Conservation (phyloP, 2,888 invertebrate genomes). For the Xanthia togata region DNA sequence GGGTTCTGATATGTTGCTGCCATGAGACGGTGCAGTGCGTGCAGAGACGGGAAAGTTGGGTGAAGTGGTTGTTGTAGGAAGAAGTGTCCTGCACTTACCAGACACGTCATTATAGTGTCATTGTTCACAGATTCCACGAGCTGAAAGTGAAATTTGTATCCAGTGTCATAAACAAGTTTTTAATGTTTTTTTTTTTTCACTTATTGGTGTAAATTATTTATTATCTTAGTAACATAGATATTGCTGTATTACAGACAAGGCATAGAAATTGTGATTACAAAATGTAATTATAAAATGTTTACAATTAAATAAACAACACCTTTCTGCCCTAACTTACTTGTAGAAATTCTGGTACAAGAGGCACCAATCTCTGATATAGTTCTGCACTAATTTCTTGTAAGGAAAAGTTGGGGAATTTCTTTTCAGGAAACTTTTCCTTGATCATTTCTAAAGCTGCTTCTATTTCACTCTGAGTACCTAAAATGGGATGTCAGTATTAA, state of each 20-base stretch:
- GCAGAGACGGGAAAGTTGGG: slow-evolving; percentile 96
- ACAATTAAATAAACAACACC: slow-evolving; percentile 13
- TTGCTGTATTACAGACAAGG: slow-evolving; percentile 17
- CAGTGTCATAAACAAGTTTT: slow-evolving; percentile 61
- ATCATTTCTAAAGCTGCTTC: slow-evolving; percentile 96
- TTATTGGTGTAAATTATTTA: background rate
- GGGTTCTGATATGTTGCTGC: slow-evolving; percentile 94
- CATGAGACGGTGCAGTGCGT: slow-evolving; percentile 95
- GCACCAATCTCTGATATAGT: slow-evolving; percentile 87
- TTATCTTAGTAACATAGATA: slow-evolving; percentile 8
- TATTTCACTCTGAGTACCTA: slow-evolving; percentile 94
- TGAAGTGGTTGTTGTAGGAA: slow-evolving; percentile 99
- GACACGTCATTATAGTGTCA: slow-evolving; percentile 97
- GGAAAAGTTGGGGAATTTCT: slow-evolving; percentile 95
- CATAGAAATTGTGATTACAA: background rate
- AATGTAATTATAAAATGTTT: slow-evolving; percentile 5
- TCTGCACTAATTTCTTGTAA: slow-evolving; percentile 91
- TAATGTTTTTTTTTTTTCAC: background rate
- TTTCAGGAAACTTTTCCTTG: slow-evolving; percentile 95
- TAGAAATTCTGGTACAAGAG: slow-evolving; percentile 89
- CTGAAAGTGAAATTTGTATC: slow-evolving; percentile 89
- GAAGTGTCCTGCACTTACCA: slow-evolving; percentile 96
- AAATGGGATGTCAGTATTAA: slow-evolving; percentile 24
- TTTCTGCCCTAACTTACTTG: slow-evolving; percentile 83
- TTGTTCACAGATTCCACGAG: slow-evolving; percentile 97